These are phyloP conservation scores for Brachyhypopomus occidentalis DNA, from an alignment of 2,113 vertebrate genomes.

Conservation along the genomic window DNA sequence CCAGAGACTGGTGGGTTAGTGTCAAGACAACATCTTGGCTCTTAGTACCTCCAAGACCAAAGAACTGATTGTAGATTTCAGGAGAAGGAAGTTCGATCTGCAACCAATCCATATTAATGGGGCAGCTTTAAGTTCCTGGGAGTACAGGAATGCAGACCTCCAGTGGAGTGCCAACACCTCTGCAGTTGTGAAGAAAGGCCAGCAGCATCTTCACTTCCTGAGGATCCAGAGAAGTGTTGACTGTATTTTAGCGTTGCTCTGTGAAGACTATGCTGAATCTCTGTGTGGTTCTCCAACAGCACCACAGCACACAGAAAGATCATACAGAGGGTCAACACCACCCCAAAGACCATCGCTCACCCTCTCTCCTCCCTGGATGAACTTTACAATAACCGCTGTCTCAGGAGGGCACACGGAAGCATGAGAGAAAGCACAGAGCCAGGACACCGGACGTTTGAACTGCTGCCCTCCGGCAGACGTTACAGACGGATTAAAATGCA, in stretches of 20 bases:
- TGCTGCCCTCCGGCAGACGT: neutral
- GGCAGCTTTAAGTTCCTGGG: no score
- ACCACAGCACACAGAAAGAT: neutral
- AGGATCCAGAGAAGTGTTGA: neutral
- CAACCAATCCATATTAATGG: no score
- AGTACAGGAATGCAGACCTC: no score
- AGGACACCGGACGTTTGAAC: constrained; percentile 1
- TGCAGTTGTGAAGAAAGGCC: no score
- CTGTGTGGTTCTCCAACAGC: neutral
- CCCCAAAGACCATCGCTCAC: neutral
- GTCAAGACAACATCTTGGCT: no score
- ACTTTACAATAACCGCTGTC: neutral
- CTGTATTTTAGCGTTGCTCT: neutral
- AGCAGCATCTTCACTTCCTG: no score
- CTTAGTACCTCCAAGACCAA: no score
- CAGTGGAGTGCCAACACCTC: no score
- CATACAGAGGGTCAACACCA: neutral
- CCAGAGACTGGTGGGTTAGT: no score
- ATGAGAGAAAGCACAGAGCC: neutral
- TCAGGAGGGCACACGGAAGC: neutral
- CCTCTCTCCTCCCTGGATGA: neutral
- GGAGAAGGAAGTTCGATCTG: no score
- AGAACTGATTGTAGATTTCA: no score
- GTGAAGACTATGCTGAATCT: no score
- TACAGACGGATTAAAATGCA: neutral